Evolutionary conservation across 1,140 invertebrate species (phyloP).

Genomic region (Forficula auricularia): DNA sequence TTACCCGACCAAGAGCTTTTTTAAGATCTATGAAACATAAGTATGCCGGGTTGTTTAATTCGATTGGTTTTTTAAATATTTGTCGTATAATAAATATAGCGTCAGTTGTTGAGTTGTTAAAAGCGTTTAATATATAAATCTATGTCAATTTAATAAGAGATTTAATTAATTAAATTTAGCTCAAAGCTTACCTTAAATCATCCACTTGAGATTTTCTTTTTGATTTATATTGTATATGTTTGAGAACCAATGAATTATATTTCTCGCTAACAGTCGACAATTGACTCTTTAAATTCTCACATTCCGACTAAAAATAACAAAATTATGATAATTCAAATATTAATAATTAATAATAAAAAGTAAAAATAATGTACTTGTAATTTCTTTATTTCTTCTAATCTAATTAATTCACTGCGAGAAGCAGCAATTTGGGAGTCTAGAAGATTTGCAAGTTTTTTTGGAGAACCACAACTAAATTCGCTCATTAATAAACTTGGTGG

Average conservation of each 20-base stretch:
- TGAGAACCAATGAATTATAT: conserved; percentile 21
- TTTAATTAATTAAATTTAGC: background rate
- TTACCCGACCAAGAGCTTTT: too few species aligned
- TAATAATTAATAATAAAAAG: background rate
- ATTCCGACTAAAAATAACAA: conserved; percentile 17
- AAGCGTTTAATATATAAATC: too few species aligned
- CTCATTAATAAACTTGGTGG: conserved; percentile 19
- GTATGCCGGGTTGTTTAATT: too few species aligned
- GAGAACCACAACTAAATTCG: conserved; percentile 19
- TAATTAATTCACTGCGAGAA: conserved; percentile 15
- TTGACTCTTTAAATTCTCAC: conserved; percentile 18
- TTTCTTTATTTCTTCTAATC: conserved; percentile 21
- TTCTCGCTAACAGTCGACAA: conserved; percentile 20
- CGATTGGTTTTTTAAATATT: too few species aligned
- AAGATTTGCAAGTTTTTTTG: conserved; percentile 18
- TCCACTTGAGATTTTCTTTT: conserved; percentile 22
- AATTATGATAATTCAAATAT: too few species aligned
- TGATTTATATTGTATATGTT: conserved; percentile 23
- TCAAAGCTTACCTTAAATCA: conserved; percentile 18
- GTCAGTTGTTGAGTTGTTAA: too few species aligned
- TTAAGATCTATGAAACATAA: too few species aligned
- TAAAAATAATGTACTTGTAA: conserved; percentile 15
- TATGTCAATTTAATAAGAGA: background rate
- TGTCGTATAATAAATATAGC: too few species aligned
- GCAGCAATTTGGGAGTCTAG: conserved; percentile 17